Base-by-base conservation (phyloP, 2,113 vertebrate species). In the Alectura lathami region DNA sequence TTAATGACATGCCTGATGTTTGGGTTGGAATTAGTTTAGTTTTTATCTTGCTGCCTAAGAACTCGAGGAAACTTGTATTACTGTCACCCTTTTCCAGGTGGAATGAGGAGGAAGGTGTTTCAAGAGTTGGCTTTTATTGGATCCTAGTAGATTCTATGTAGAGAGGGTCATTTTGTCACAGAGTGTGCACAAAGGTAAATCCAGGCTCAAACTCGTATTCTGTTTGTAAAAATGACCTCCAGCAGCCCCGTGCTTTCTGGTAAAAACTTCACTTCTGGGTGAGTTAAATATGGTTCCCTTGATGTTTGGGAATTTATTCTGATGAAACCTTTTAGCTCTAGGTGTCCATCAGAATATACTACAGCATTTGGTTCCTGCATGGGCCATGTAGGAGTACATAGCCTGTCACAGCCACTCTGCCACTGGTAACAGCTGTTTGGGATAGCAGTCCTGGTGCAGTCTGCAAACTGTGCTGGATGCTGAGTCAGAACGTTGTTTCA, bases 221-320 rank as follows among this genome's bases (percentile, higher is more conserved):
- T 73, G 0, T 45, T 45, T 59, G 68, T 34, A 47, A 40, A 76
- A 93, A 23, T n/a, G 34, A 6, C 50, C 76, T 53, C n/a, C n/a
- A 80, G 0, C n/a, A 72, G 48, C 43, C 27, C 32, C 0, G 0
- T 66, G 54, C 42, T 40, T 51, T 69, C 59, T 51, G 57, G 16
- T 91, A 22, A 48, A 63, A 54, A 29, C 14, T 40, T 73, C 21
- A 27, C n/a, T 83, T 1, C 3, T 38, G 8, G 30, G 40, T 30
- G 30, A 45, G 36, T 40, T 29, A 40, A 63, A 63, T 11, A 40
- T 3, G 6, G 29, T 62, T 62, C 60, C 60, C 36, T 26, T 34
- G 18, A 29, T 12, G 26, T 27, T 13, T 63, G 38, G 17, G 40
- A 63, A 63, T 40, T 8, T 54, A 23, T 53, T 38, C 13, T 50